Conservation (phyloP, 2,113 vertebrate genomes). For the Megaceryle torquata region DNA sequence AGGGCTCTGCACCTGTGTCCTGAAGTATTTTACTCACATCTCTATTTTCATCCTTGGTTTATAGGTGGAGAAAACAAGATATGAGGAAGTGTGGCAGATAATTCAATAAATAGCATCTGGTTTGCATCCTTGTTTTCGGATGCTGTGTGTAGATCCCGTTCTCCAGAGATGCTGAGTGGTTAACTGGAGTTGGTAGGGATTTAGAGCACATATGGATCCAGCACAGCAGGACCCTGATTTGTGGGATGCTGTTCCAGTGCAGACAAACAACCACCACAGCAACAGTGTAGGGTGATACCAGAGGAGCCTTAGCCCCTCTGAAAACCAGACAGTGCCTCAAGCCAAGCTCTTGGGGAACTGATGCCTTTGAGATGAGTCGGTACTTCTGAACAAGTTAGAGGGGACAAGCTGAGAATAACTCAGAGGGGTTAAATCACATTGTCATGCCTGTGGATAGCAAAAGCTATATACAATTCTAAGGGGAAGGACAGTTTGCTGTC, state of each 20-base stretch:
- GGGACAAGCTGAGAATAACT: not conserved
- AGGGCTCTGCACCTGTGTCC: not conserved
- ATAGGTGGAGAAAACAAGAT: not conserved
- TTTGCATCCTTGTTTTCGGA: not conserved
- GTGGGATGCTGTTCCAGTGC: not conserved
- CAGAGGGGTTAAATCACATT: not conserved
- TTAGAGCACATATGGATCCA: not conserved
- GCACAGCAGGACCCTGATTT: not conserved
- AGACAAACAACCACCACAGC: not conserved
- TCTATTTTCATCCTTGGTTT: not conserved
- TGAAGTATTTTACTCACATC: not conserved
- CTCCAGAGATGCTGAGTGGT: not conserved
- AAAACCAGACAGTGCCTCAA: not conserved
- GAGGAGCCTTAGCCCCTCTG: not conserved
- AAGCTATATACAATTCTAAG: not conserved
- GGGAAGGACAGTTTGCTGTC: not conserved
- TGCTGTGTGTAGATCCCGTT: not conserved
- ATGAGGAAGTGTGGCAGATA: not conserved
- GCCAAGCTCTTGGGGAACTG: not conserved
- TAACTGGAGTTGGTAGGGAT: not conserved
- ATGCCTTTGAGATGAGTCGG: not conserved
- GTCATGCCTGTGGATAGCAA: fast-evolving
- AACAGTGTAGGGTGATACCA: not conserved
- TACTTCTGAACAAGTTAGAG: not conserved
- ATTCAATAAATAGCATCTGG: not conserved